Evolutionary conservation across 2,113 vertebrate species (phyloP).

Genomic region (Osmerus mordax): DNA sequence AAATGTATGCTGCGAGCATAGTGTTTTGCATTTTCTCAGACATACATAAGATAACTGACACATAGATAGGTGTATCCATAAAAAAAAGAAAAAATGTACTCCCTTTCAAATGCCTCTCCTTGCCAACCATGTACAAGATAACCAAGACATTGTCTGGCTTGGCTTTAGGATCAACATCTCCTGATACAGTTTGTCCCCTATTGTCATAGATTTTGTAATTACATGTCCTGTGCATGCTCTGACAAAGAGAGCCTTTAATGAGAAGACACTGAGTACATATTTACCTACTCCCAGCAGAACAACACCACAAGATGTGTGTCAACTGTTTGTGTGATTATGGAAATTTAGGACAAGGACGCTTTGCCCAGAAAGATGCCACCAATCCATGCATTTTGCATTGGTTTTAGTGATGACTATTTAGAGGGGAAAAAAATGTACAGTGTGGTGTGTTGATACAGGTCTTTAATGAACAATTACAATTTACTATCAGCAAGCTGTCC

Average conservation of each 20-base stretch:
- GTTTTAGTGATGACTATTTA: constrained; percentile 30
- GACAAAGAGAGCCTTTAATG: constrained; percentile 41
- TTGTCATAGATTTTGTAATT: constrained; percentile 23
- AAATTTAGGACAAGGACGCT: constrained; percentile 49
- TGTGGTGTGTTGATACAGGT: too few relatives aligned
- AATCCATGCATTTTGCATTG: constrained; percentile 36
- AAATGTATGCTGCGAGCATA: neutral
- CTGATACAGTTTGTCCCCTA: constrained; percentile 7
- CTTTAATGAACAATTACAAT: too few relatives aligned
- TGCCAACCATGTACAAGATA: too few relatives aligned
- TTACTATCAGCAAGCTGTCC: too few relatives aligned
- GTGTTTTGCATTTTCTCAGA: too few relatives aligned
- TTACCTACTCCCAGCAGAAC: constrained; percentile 42
- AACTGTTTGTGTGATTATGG: constrained; percentile 60
- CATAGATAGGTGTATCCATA: too few relatives aligned
- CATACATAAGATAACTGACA: too few relatives aligned
- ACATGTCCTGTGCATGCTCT: constrained; percentile 34
- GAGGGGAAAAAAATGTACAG: neutral
- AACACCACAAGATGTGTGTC: constrained; percentile 47
- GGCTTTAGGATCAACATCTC: neutral
- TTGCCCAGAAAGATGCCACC: constrained; percentile 32
- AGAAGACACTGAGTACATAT: constrained; percentile 59
- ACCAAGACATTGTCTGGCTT: too few relatives aligned
- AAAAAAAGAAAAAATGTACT: too few relatives aligned
- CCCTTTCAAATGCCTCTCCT: too few relatives aligned